These are phyloP conservation scores for Chrysoperla carnea DNA, from an alignment of 1,140 invertebrate species.

Conservation along the genomic window DNA sequence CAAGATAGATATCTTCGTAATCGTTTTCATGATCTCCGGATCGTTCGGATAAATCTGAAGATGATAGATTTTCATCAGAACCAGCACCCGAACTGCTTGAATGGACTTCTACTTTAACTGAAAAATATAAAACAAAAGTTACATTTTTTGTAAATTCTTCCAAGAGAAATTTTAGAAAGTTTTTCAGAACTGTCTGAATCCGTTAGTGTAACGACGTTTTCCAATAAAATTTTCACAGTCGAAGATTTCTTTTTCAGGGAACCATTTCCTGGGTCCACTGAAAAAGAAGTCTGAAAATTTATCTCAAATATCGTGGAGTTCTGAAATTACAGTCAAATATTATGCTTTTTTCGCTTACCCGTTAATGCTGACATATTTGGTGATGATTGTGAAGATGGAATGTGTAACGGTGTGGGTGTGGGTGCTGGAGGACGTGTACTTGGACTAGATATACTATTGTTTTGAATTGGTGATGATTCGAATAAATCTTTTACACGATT, in stretches of 20 bases:
- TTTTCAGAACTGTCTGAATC: too few relatives aligned
- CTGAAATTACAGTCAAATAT: too few relatives aligned
- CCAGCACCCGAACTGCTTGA: slow-evolving; percentile 37
- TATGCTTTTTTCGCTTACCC: slow-evolving; percentile 15
- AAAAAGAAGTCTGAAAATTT: too few relatives aligned
- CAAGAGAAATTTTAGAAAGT: not conserved
- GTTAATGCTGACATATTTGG: slow-evolving; percentile 17
- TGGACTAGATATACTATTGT: slow-evolving; percentile 1
- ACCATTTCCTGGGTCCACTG: too few relatives aligned
- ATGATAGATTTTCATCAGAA: slow-evolving; percentile 36
- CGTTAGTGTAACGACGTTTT: too few relatives aligned
- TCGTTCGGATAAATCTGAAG: slow-evolving; percentile 29
- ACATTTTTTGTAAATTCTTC: slow-evolving; percentile 3
- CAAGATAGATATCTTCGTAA: slow-evolving; percentile 55
- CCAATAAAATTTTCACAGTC: too few relatives aligned
- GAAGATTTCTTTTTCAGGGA: too few relatives aligned
- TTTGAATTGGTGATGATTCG: slow-evolving; percentile 17
- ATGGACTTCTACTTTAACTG: slow-evolving; percentile 47
- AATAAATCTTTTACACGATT: slow-evolving; percentile 65
- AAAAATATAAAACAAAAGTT: slow-evolving; percentile 8
- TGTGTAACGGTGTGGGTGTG: slow-evolving; percentile 2
- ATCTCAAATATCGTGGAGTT: too few relatives aligned
- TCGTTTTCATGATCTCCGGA: slow-evolving; percentile 40
- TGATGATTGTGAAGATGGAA: not conserved
- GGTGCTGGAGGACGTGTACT: slow-evolving; percentile 6